Evolutionary conservation across 2,113 vertebrate species (phyloP).

Genomic region (Boulengeromyrus knoepffleri): DNA sequence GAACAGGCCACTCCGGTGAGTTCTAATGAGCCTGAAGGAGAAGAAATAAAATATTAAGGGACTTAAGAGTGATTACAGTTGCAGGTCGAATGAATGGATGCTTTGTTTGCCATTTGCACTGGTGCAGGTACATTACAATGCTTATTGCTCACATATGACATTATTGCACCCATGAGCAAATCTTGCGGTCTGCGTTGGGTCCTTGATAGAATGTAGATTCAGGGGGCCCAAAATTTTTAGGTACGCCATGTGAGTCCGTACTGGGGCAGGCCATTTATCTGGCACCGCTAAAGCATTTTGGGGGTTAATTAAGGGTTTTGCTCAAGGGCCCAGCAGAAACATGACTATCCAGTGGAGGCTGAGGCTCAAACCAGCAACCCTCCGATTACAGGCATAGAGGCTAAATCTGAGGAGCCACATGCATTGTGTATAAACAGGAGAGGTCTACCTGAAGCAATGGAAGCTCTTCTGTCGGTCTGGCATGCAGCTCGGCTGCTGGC

Average conservation of each 20-base stretch:
- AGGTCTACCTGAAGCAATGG: neutral
- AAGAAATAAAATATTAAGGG: neutral
- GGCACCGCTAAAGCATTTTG: neutral
- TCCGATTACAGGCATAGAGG: neutral
- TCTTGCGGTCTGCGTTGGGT: neutral
- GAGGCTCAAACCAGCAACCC: neutral
- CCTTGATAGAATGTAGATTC: neutral
- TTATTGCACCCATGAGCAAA: neutral
- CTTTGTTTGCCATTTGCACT: neutral
- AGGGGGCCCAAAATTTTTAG: neutral
- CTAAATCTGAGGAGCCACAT: neutral
- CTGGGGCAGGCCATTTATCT: neutral
- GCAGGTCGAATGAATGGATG: neutral
- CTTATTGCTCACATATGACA: neutral
- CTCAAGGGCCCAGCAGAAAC: neutral
- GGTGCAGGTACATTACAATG: neutral
- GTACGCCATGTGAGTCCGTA: neutral
- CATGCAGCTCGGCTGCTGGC: neutral
- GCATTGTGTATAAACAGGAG: neutral
- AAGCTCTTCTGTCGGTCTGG: neutral
- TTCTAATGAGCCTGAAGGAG: neutral
- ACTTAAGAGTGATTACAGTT: neutral
- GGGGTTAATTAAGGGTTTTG: neutral
- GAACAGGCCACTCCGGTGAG: neutral
- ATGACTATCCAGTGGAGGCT: neutral